Percentiles rank a stretch among this genome's conserved stretches.
These are phyloP conservation scores for Onychostruthus taczanowskii DNA, from an alignment of 2,113 vertebrate genomes.

Conservation along the genomic window DNA sequence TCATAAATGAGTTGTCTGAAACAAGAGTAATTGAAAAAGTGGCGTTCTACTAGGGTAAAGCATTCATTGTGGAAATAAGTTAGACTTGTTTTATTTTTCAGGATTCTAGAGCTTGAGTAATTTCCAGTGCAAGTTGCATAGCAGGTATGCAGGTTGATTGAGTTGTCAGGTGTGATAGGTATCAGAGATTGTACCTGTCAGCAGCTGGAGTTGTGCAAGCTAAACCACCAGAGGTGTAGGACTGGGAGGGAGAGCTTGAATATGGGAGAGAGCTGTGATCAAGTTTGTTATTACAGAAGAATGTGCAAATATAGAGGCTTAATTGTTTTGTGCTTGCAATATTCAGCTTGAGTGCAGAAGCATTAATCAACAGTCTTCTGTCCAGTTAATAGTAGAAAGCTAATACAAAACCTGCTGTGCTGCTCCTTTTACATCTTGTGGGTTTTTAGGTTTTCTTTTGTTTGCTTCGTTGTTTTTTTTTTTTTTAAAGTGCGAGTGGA, in stretches of 20 bases:
- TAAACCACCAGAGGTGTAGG: not conserved
- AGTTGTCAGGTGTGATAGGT: not conserved
- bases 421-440: not conserved
- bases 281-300: not conserved
- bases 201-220: not conserved
- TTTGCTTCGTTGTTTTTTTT: not conserved
- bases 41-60: not conserved
- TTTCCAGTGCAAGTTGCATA: not conserved
- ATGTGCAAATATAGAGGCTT: not conserved
- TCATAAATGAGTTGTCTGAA: not conserved
- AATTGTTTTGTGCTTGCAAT: conserved; percentile 24
- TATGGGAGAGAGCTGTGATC: not conserved
- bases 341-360: not conserved
- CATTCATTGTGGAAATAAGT: not conserved
- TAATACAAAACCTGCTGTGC: not conserved
- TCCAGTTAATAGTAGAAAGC: conserved; percentile 21
- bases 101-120: not conserved
- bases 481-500: not conserved
- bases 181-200: not conserved
- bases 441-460: not conserved
- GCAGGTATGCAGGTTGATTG: not conserved
- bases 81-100: not conserved
- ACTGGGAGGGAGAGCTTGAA: not conserved
- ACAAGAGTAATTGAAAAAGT: not conserved
- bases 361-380: conserved; percentile 40